phyloP scores from a whole-genome alignment of 2,113 vertebrate species.

The Notarius quadriscutis region DNA sequence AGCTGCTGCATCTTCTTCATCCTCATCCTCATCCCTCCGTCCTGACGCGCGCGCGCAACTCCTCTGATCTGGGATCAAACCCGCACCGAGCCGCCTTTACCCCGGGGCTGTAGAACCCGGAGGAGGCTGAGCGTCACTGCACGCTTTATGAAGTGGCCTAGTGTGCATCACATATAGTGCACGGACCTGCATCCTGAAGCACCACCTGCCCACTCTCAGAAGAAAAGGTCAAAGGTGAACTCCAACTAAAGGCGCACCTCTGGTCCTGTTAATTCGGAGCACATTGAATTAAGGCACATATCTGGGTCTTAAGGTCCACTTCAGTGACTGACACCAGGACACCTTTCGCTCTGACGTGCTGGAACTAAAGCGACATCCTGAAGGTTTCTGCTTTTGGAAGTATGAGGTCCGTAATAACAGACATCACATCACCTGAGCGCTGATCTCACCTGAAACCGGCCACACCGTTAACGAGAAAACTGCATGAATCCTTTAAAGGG shows the following conservation, averaged over 20 bases:
- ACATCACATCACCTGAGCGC: neutral
- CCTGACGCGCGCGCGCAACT: neutral
- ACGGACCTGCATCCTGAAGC: neutral
- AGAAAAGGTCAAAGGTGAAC: neutral
- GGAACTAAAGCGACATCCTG: neutral
- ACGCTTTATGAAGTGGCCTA: neutral
- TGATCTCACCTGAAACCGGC: neutral
- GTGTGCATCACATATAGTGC: neutral
- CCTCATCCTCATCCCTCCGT: neutral
- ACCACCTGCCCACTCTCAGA: neutral
- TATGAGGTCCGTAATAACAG: neutral
- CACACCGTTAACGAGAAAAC: neutral
- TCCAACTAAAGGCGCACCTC: neutral
- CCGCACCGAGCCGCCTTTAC: neutral
- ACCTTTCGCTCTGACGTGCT: too few relatives aligned
- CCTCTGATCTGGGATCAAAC: neutral
- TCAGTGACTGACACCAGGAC: neutral
- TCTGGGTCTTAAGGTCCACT: neutral
- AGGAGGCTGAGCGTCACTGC: too few relatives aligned
- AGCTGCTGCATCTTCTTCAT: conserved; percentile 5
- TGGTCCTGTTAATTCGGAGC: neutral
- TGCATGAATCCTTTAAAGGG: neutral
- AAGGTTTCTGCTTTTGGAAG: neutral
- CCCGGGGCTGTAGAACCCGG: neutral
- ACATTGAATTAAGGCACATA: neutral